These are phyloP conservation scores for Acrobasis suavella DNA, from an alignment of 2,888 invertebrate species.

Conservation along the genomic window DNA sequence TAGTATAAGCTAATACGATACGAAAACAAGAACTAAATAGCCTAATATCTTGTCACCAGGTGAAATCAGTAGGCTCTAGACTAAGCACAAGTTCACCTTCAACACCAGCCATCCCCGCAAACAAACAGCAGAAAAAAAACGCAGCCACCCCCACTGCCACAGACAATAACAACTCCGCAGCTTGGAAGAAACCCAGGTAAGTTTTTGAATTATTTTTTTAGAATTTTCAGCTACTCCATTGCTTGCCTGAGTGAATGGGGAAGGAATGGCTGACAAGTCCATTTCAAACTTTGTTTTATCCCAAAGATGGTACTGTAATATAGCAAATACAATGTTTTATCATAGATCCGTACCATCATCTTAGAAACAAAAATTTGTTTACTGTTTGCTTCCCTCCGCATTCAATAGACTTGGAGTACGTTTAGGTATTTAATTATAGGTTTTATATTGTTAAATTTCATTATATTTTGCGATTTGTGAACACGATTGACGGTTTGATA, in stretches of 20 bases:
- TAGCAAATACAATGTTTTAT: too few species aligned
- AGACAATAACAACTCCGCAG: conserved; percentile 67
- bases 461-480: not conserved
- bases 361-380: too few species aligned
- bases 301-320: too few species aligned
- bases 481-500: conserved; percentile 34
- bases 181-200: conserved; percentile 77
- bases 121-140: conserved; percentile 35
- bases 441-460: not conserved
- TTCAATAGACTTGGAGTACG: too few species aligned
- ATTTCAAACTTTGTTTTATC: too few species aligned
- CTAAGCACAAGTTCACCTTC: conserved; percentile 45
- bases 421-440: too few species aligned
- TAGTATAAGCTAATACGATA: too few species aligned
- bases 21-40: not conserved
- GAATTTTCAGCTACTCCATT: not conserved
- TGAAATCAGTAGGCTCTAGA: conserved; percentile 71
- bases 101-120: conserved; percentile 32
- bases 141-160: conserved; percentile 28
- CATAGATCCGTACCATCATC: too few species aligned
- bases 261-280: too few species aligned
- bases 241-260: too few species aligned
- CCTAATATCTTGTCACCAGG: conserved; percentile 37
- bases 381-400: too few species aligned
- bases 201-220: conserved; percentile 18